Conservation (phyloP, 2,113 vertebrate species). For the Eudyptes chrysolophus region DNA sequence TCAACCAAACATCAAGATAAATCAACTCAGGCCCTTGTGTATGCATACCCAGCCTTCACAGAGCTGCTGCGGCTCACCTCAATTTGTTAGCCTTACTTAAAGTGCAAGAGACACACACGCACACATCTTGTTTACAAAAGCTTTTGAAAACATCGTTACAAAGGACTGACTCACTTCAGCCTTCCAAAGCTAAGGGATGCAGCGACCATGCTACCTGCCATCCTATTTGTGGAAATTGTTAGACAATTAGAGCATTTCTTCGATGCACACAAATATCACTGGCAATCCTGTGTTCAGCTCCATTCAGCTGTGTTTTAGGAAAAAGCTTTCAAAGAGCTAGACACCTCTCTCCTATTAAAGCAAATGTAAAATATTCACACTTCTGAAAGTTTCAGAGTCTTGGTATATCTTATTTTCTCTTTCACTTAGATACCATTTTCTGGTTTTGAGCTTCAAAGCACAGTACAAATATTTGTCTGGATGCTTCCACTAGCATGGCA, state of each 20-base stretch:
- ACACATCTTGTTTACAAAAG: neutral
- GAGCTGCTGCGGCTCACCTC: conserved; percentile 32
- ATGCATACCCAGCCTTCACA: conserved; percentile 12
- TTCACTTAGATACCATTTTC: neutral
- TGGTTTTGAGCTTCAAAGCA: neutral
- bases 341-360: neutral
- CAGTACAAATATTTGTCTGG: neutral
- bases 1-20: conserved; percentile 79
- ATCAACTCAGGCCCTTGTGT: conserved; percentile 67
- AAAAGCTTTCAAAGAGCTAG: neutral
- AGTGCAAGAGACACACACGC: neutral
- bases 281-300: neutral
- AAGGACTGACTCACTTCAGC: neutral
- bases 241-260: neutral
- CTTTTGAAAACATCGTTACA: neutral
- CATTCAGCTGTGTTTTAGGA: neutral
- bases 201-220: neutral
- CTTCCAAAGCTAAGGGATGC: neutral
- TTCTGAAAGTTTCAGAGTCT: neutral
- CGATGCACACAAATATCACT: neutral
- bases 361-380: neutral
- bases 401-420: neutral
- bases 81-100: conserved; percentile 34
- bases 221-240: neutral
- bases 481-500: neutral